Base-by-base conservation (phyloP, 2,113 vertebrate genomes). In the Crotalus viridis region DNA sequence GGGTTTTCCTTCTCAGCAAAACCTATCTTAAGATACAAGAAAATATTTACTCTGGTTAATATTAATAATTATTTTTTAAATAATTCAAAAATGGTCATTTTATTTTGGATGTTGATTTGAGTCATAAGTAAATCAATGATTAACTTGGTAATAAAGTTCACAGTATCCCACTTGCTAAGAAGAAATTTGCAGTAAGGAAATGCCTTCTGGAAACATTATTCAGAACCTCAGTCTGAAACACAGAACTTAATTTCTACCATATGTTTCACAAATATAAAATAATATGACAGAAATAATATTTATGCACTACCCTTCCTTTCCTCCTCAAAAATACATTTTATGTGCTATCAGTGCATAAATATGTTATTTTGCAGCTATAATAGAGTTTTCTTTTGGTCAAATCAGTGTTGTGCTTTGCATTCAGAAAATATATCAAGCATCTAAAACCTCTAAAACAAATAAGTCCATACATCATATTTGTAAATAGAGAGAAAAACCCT, bases 181-280 rank as follows among this genome's bases (percentile, higher is more conserved):
- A 12, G 33, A 81, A 10, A 39, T 4, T 24, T 26, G 3, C n/a
- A 15, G 90, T 92, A 21, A 2, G 91, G 89, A 91, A 2, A 0
- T 95, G 15, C 39, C 48, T 94, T 95, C 88, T 94, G 91, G 3
- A 51, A 89, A 81, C 64, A 28, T 91, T 93, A 17, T 89, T 81
- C 57, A 91, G 24, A 21, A 56, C 33, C 10, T 69, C 48, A 88
- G 6, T 43, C 61, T 48, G 39, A 85, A 89, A 56, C 21, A 19
- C 39, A 21, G 51, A 85, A 26, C 0, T 64, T 24, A 74, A 93
- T 87, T 93, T 95, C 87, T 87, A 54, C 91, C 55, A 87, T 61
- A 54, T 39, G 93, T 88, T 89, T 1, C 52, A 69, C 22, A 39
- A 88, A 28, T 28, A 92, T 3, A 64, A 94, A 15, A 81, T 33